Conservation (phyloP, 2,113 vertebrate genomes). For the Hypomesus transpacificus region DNA sequence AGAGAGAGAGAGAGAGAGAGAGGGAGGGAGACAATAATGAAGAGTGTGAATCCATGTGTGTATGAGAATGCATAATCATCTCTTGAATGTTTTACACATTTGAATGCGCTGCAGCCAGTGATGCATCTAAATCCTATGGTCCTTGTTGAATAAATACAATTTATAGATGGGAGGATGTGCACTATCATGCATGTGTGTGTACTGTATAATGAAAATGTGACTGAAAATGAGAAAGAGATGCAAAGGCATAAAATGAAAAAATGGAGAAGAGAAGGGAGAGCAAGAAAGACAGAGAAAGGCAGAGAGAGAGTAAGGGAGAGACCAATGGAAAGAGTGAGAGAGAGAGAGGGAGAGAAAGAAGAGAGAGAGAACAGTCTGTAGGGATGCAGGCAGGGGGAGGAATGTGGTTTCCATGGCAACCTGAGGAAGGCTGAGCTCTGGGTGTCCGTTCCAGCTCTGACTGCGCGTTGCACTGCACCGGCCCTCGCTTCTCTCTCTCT, state of each 20-base stretch:
- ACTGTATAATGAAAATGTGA: conserved; percentile 10
- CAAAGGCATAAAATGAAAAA: conserved; percentile 43
- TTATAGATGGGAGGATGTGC: conserved; percentile 24
- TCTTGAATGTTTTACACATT: conserved; percentile 51
- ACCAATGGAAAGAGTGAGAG: conserved; percentile 48
- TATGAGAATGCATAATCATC: conserved; percentile 58
- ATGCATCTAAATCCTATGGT: conserved; percentile 42
- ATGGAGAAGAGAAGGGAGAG: conserved; percentile 42
- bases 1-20: conserved; percentile 46
- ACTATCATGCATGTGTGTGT: conserved; percentile 10
- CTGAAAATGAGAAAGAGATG: conserved; percentile 31
- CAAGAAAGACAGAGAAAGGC: conserved; percentile 35
- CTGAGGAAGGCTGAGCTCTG: conserved; percentile 75
- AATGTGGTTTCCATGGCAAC: conserved; percentile 82
- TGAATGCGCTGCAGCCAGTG: conserved; percentile 51
- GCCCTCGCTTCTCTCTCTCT: conserved; percentile 62
- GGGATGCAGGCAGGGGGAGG: conserved; percentile 81
- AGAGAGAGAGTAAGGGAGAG: conserved; percentile 18
- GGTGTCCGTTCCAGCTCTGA: conserved; percentile 77
- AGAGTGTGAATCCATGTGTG: conserved; percentile 46
- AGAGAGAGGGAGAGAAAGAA: conserved; percentile 46
- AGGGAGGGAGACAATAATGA: conserved; percentile 14
- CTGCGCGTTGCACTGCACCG: conserved; percentile 70
- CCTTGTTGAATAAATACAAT: conserved; percentile 53
- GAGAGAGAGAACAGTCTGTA: conserved; percentile 67